Evolutionary conservation across 2,797 vertebrate species (phyloP), one percentile per base, ranked within the genome.

Genomic region (Micropoecilia bifurca): DNA sequence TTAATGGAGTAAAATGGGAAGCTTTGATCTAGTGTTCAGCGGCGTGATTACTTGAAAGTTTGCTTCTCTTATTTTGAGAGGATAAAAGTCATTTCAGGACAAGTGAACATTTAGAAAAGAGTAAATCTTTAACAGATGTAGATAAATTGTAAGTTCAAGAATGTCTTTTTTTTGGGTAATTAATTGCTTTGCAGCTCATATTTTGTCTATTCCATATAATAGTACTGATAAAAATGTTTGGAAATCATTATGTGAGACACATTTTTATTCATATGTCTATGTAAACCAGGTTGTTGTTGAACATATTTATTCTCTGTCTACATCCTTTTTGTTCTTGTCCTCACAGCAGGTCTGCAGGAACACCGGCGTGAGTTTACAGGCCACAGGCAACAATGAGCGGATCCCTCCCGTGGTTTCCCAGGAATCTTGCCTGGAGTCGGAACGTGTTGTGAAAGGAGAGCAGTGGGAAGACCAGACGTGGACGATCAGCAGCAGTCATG

Each of bases 401-500:
- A 76, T 86, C 83, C 81, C 80, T 90, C 74, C 83, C 66, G 82
- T 91, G 91, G 83, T 90, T 92, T 92, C 79, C 87, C 53, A 79
- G 83, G 80, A 85, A 69, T 80, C 72, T 91, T 78, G 86, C 83
- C 84, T 88, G 78, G 79, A 90, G 77, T 79, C 66, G 80, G 78
- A 83, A 78, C 78, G 68, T 77, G 76, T 83, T 90, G 81, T 93
- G 84, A 93, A 86, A 85, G 66, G 55, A 84, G 75, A 78, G 76
- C 77, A 68, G 69, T 83, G 69, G 83, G 79, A 79, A 45, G 71
- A 84, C 69, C 76, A 73, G 45, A 80, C 50, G 71, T 57, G 68
- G 69, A 76, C 74, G 75, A 59, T 85, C 88, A 91, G 82, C 61
- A 61, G 69, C 73, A 90, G 91, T 80, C 88, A 99, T 99, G 98